A percentile compares a stretch with the other conserved stretches of the same genome.
phyloP scores from a whole-genome alignment of 2,888 invertebrate genomes.

The Dolichopus griseipennis region DNA sequence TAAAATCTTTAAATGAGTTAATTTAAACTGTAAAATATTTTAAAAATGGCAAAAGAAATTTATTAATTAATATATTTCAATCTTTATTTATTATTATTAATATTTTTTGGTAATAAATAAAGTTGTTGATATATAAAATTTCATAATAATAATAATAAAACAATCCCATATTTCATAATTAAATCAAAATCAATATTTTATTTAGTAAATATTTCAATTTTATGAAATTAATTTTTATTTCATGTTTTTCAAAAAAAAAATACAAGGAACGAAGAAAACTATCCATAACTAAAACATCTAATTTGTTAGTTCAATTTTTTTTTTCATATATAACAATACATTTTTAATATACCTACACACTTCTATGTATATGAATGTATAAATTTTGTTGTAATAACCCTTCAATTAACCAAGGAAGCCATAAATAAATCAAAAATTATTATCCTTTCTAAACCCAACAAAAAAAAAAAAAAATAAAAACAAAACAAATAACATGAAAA shows the following conservation, averaged over 20 bases:
- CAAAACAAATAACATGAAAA: background rate
- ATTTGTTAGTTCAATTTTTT: background rate
- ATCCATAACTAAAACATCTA: background rate
- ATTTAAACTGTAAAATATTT: too few species aligned
- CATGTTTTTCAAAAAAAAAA: background rate
- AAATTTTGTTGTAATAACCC: background rate
- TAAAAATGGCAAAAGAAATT: too few species aligned
- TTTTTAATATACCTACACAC: background rate
- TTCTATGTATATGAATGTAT: background rate
- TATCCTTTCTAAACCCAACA: background rate
- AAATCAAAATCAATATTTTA: background rate
- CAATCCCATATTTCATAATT: background rate
- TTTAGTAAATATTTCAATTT: background rate
- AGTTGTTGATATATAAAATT: too few species aligned
- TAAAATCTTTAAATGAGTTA: too few species aligned
- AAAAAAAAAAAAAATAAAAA: background rate
- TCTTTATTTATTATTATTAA: too few species aligned
- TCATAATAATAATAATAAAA: background rate
- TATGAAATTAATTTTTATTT: background rate
- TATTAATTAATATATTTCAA: too few species aligned
- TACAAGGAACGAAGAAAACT: background rate
- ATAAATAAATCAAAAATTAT: conserved; percentile 3
- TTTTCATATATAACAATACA: background rate
- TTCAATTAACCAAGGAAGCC: conserved; percentile 6
- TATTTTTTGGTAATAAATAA: too few species aligned